These are phyloP conservation scores for Epirrhoe alternata DNA, from an alignment of 2,888 invertebrate genomes.

Conservation along the genomic window DNA sequence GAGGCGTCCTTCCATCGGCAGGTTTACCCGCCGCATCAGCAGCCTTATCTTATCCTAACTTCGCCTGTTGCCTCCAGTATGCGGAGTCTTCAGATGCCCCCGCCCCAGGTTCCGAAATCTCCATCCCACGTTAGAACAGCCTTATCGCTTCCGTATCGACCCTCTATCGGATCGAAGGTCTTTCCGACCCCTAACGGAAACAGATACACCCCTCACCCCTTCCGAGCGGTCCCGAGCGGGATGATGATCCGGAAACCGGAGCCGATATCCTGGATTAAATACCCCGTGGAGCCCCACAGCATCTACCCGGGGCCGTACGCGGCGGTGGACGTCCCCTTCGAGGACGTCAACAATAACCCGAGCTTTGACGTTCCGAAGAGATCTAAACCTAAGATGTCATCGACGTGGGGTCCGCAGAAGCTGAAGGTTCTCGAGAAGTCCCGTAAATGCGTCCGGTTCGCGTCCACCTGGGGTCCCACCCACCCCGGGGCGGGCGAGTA, in stretches of 20 bases:
- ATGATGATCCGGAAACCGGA: conserved; percentile 23
- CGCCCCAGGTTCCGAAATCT: conserved; percentile 1
- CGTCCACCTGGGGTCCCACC: conserved; percentile 41
- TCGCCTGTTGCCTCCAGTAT: conserved; percentile 3
- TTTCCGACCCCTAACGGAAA: background rate
- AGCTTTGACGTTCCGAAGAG: conserved; percentile 10
- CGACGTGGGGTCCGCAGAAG: conserved; percentile 43
- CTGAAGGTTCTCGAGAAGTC: conserved; percentile 33
- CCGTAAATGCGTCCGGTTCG: conserved; percentile 38
- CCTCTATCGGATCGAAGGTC: background rate
- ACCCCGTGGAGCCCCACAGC: conserved; percentile 25
- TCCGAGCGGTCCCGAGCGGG: conserved; percentile 8
- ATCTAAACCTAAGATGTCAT: conserved; percentile 24
- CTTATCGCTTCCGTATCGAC: conserved; percentile 9
- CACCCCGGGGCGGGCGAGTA: conserved; percentile 50
- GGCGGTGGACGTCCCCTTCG: conserved; percentile 20
- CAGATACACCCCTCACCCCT: conserved; percentile 17
- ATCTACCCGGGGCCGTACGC: conserved; percentile 23
- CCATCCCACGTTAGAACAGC: background rate
- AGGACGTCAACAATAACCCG: conserved; percentile 16
- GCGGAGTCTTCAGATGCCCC: conserved; percentile 4
- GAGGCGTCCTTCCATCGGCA: conserved; percentile 26
- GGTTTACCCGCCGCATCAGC: conserved; percentile 2
- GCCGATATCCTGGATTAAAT: conserved; percentile 33
- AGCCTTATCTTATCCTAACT: background rate